Conservation (phyloP, 2,113 vertebrate genomes). For the Lycocorax pyrrhopterus region DNA sequence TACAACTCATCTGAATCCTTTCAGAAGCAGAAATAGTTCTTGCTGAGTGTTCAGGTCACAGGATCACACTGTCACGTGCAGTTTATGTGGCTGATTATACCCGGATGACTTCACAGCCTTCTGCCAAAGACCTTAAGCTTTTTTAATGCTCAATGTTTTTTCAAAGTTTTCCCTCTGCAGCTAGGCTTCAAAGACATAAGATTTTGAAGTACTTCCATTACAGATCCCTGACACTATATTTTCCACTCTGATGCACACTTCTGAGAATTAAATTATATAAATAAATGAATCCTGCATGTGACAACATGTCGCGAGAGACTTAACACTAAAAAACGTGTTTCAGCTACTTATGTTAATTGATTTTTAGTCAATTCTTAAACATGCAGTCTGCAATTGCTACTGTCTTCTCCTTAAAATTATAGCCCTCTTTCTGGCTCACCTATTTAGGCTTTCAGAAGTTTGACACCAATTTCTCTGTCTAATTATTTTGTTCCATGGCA, state of each 20-base stretch:
- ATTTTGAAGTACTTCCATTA: not conserved
- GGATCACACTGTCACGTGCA: not conserved
- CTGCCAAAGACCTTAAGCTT: not conserved
- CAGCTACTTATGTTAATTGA: not conserved
- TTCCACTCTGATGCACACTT: not conserved
- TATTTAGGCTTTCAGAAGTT: not conserved
- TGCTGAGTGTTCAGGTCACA: not conserved
- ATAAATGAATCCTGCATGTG: not conserved
- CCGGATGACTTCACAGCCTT: not conserved
- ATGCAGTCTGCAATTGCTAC: not conserved
- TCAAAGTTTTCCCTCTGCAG: not conserved
- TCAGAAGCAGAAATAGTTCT: not conserved
- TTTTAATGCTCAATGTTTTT: not conserved
- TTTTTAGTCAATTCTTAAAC: not conserved
- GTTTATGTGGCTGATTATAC: not conserved
- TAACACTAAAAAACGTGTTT: constrained; percentile 4
- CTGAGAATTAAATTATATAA: not conserved
- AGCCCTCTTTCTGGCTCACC: not conserved
- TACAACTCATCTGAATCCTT: not conserved
- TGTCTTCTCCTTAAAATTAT: constrained; percentile 12
- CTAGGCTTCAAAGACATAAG: not conserved
- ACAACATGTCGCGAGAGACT: not conserved
- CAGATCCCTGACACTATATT: not conserved
- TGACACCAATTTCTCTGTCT: not conserved
- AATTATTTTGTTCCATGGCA: not conserved